Evolutionary conservation across 2,797 vertebrate species (phyloP).

Genomic region (Tenualosa ilisha): DNA sequence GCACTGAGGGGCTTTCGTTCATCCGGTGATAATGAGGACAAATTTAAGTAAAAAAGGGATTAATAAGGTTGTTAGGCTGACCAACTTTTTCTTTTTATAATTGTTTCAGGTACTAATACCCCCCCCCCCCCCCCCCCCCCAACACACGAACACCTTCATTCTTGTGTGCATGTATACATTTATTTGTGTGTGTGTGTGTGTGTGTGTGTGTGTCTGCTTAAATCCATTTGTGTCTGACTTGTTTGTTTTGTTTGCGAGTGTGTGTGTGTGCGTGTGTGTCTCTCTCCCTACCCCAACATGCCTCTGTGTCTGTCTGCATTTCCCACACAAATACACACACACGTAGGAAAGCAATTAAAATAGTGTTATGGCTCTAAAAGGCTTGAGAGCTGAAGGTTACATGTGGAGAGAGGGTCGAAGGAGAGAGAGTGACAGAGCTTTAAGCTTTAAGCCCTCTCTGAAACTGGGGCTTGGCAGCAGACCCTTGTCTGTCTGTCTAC

Average conservation of each 20-base stretch:
- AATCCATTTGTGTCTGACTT: not conserved
- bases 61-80: not conserved
- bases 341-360: conserved; percentile 39
- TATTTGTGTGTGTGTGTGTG: too few species aligned
- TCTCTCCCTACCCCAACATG: not conserved
- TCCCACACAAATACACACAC: conserved; percentile 34
- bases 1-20: conserved; percentile 53
- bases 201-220: not conserved
- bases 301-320: not conserved
- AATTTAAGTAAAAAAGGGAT: conserved; percentile 65
- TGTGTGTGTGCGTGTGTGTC: not conserved
- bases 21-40: conserved; percentile 63
- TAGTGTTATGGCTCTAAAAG: conserved; percentile 36
- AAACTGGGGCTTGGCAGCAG: not conserved
- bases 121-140: too few species aligned
- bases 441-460: conserved; percentile 25
- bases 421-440: conserved; percentile 33
- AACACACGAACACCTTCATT: too few species aligned
- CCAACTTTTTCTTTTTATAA: conserved; percentile 16
- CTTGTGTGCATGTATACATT: not conserved
- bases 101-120: not conserved
- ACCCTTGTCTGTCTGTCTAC: conserved; percentile 2
- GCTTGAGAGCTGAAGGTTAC: conserved; percentile 45
- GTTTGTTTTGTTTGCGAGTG: not conserved
- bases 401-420: conserved; percentile 28